Percentiles rank a stretch among this genome's conserved stretches.
Conservation (phyloP, 2,888 invertebrate genomes). For the Adelphocoris suturalis region DNA sequence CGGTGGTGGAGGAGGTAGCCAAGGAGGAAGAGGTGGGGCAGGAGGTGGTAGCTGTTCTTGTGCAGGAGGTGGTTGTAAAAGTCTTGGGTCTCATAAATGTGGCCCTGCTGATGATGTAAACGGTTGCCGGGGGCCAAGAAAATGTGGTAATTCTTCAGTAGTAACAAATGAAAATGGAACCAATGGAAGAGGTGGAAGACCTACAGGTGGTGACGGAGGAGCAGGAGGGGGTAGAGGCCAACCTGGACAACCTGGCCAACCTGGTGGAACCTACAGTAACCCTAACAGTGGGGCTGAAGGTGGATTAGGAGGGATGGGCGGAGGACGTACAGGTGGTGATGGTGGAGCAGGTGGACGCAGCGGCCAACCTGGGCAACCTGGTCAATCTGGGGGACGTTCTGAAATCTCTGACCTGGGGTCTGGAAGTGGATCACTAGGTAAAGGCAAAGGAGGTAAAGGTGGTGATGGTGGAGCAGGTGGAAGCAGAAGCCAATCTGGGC, state of each 20-base stretch:
- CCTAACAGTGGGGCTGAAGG: not conserved
- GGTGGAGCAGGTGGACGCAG: not conserved
- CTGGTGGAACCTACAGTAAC: not conserved
- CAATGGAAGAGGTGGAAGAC: not conserved
- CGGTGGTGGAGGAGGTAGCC: not conserved
- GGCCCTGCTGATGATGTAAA: no score
- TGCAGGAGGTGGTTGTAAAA: not conserved
- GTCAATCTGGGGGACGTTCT: not conserved
- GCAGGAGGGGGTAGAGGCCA: constrained; percentile 9
- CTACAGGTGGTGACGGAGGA: constrained; percentile 40
- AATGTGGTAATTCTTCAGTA: no score
- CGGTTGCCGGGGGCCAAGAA: no score
- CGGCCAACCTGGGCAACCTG: not conserved
- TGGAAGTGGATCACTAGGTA: constrained; percentile 25
- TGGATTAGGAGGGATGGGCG: not conserved
- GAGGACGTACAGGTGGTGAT: not conserved
- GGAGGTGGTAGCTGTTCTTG: not conserved
- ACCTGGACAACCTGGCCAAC: constrained; percentile 20
- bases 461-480: not conserved
- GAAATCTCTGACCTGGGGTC: not conserved
- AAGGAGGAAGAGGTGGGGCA: not conserved
- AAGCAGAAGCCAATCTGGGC: not conserved
- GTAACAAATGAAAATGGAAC: no score
- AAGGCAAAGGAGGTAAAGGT: not conserved
- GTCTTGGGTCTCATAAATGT: no score